Base-by-base conservation (phyloP, 2,797 vertebrate genomes). In the Pitangus sulphuratus region DNA sequence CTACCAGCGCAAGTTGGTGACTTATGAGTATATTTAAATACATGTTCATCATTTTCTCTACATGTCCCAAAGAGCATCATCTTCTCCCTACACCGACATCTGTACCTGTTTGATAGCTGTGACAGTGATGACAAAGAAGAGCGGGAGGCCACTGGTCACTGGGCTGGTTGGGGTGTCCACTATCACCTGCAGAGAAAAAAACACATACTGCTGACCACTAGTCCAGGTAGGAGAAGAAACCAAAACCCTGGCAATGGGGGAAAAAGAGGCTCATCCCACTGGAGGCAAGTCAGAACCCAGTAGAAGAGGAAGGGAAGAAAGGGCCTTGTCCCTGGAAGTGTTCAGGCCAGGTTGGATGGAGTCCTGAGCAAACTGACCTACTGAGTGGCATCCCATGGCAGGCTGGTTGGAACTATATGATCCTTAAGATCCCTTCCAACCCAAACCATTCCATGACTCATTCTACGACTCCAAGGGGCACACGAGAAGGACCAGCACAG, bases 161-260 rank as follows among this genome's bases (percentile, higher is more conserved):
- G 99, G 99, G 97, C 99, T 99, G 96, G 99, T 99, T n/a, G 99
- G 99, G 72, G 99, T 99, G 95, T 99, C 99, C 97, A 99, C 99
- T 95, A 99, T 99, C 96, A 99, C 99, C 99, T 99, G 90, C 22
- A 71, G 45, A 94, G 47, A 77, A 8, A 71, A 45, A 74, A 72
- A 35, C 83, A 28, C 1, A 39, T 12, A 75, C 15, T 56, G 44
- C 24, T 81, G 50, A 87, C 22, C 58, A 51, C 14, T 15, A 40
- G 15, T 4, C 8, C 7, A n/a, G 39, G 33, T 13, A 77, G 66
- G 37, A 92, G 58, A 74, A 89, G 42, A 86, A 82, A 8, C 3
- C 81, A 69, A 33, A 62, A 6, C 20, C 19, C 25, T 25, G 17
- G 4, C 12, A 50, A 17, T 1, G 1, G 18, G 8, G 31, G 9